phyloP scores from a whole-genome alignment of 2,113 vertebrate genomes.

The Lichenostomus cassidix region DNA sequence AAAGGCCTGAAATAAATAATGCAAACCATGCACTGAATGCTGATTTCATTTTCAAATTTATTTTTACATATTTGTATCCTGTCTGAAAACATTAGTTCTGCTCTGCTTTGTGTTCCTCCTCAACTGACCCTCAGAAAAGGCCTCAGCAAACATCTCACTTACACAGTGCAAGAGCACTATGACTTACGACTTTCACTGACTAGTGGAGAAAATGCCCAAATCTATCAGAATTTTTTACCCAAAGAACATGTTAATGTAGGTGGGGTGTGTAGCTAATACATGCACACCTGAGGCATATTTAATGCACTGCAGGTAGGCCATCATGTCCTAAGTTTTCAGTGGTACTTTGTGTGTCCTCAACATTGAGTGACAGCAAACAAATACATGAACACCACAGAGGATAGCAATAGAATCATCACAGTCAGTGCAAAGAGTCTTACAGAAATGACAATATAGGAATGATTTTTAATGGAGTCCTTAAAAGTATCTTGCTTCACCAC shows the following conservation, averaged over 20 bases:
- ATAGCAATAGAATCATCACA: background rate
- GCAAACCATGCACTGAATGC: background rate
- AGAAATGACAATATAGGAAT: background rate
- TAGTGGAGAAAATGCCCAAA: background rate
- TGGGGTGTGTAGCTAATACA: background rate
- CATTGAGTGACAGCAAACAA: background rate
- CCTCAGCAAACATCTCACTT: background rate
- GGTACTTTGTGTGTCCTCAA: background rate
- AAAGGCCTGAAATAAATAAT: background rate
- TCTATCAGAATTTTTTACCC: background rate
- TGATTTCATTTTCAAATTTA: background rate
- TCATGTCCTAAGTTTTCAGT: background rate
- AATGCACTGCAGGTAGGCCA: background rate
- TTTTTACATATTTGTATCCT: background rate
- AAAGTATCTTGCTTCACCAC: background rate
- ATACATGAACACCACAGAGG: background rate
- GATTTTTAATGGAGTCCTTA: background rate
- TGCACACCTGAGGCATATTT: background rate
- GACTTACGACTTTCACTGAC: background rate
- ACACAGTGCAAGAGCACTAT: background rate
- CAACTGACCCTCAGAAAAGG: background rate
- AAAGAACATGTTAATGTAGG: background rate
- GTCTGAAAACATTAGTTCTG: background rate
- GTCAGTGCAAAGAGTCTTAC: background rate
- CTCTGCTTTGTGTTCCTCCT: background rate